Base-by-base conservation (phyloP, 2,888 invertebrate species). In the Unio pictorum region DNA sequence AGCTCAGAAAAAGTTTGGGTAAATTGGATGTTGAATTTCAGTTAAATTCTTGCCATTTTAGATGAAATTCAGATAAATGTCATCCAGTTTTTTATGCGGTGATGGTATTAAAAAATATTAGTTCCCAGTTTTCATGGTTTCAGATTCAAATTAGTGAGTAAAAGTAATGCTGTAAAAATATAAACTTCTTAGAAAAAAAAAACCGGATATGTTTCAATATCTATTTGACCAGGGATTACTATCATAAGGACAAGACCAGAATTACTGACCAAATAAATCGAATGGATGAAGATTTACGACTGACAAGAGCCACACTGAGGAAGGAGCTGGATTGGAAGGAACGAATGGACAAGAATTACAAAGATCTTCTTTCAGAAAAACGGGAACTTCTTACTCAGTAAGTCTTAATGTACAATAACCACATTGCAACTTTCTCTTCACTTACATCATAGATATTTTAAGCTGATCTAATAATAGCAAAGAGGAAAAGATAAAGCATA, bases 381-480 rank as follows among this genome's bases (percentile, higher is more conserved):
- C 71, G 88, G 7, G 85, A 87, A n/a, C 80, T 87, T 20, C 75
- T 88, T 18, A 75, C 85, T 66, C 84, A 87, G 88, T 88, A 81
- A 84, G 86, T 84, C 17, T 5, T 3, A 8, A 4, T 28, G 8
- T 59, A 56, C 15, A 15, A 45, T 45, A 45, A 45, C 8, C 45
- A 45, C 15, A 45, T 45, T 45, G 2, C 15, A 45, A 45, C 45
- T 45, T 45, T 45, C 45, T 45, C 45, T 45, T 45, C 15, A 11
- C 45, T 45, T 45, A 45, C 15, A 45, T 45, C 8, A 45, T 45
- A 15, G 45, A 45, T 45, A 45, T 45, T 45, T 45, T 45, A 15
- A 15, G 11, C 45, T 15, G 15, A 11, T 3, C 45, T 45, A 0
- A 15, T 0, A 45, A 45, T 11, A 15, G 15, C 15, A 45, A 11